Base-by-base conservation (phyloP, 2,888 invertebrate species). In the Nymphalis polychloros region DNA sequence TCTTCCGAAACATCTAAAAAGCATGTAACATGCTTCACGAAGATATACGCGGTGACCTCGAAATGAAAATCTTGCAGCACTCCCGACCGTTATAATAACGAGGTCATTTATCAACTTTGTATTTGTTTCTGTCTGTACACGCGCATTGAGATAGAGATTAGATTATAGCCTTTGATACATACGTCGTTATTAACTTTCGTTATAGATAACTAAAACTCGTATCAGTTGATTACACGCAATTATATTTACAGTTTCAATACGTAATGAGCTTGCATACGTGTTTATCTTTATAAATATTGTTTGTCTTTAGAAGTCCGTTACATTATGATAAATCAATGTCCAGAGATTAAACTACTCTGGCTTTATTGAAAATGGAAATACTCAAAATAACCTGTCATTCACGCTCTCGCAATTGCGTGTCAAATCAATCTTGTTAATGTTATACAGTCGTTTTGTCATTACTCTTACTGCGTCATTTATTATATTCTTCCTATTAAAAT, bases 21-120 rank as follows among this genome's bases (percentile, higher is more conserved):
- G 82, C 84, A 85, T 87, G 84, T 84, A 84, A 85, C 85, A 88
- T 86, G 87, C 83, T 86, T 86, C 82, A 84, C 81, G 84, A 83
- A 89, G 84, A 86, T 81, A 86, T 84, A 75, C 71, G 84, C 82
- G 80, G 80, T 86, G 91, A 87, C 92, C 92, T 86, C 89, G 84
- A 90, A 89, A 89, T 86, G 85, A 89, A 88, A 88, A 88, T 88
- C 89, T 90, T 88, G 89, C 87, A 87, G 85, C 83, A 81, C 82
- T 86, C 81, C 82, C 87, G 79, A 89, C 92, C 90, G 91, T 91
- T 91, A 90, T 81, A 87, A 84, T 89, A 92, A 90, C 89, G 91
- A 91, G 90, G 89, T 86, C 89, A 89, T 90, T 89, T 89, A 92
- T 90, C 87, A 89, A 85, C 81, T 82, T 79, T 83, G 84, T 88